Base-by-base conservation (phyloP, 2,797 vertebrate species). In the Oryzias dopingdopingensis region DNA sequence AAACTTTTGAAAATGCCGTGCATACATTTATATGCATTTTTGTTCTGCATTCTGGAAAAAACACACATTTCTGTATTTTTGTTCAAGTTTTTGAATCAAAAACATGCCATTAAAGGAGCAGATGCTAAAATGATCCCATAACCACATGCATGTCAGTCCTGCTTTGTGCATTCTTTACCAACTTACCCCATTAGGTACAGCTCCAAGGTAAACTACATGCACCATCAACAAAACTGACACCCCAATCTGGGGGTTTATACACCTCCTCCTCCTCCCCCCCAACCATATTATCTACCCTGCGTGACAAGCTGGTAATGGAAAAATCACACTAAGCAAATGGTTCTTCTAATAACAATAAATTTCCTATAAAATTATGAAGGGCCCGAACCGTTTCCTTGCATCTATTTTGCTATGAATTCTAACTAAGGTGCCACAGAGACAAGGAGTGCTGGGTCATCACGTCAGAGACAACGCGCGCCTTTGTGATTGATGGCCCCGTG, bases 271-370 rank as follows among this genome's bases (percentile, higher is more conserved):
- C 62, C 56, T 42, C 52, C 48, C 77, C 40, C 59, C 65, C 90
- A 85, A 91, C 92, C 89, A 90, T 92, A 96, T 96, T 94, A 97
- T 96, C 95, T 93, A 94, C 93, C 92, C 92, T 90, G 92, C 92
- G 91, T 98, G 96, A 98, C 96, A 98, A 95, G 94, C 88, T 87
- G 91, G 94, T 98, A 97, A 98, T 97, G 95, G 96, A 97, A 98
- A 98, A 96, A 96, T 95, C 94, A 96, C 96, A 94, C 95, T 94
- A 97, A 96, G 96, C 95, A 98, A 98, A 98, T 98, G 95, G 95
- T 93, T 98, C 93, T 92, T 94, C 94, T 98, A 98, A 98, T 97
- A 98, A 98, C 95, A 96, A 98, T 98, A 96, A 94, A 98, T 97
- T 97, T 95, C 93, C 94, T 95, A 94, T 93, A 96, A 96, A 96